Base-by-base conservation (phyloP, 2,797 vertebrate species). In the Leptodactylus fallax region DNA sequence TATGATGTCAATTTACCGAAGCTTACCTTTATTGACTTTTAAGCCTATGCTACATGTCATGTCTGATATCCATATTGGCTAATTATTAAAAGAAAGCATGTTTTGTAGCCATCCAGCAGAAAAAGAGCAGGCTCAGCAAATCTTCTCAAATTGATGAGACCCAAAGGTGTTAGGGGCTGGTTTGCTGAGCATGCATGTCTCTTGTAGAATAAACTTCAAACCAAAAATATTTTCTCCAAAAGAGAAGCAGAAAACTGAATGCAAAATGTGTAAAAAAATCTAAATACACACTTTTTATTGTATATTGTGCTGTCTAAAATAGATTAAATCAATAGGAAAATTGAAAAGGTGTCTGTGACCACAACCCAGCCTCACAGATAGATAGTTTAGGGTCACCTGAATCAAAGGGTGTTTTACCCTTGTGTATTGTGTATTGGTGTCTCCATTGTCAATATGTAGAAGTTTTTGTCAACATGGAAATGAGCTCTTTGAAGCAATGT, bases 81-180 rank as follows among this genome's bases (percentile, higher is more conserved):
- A 79, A 76, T 76, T 76, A 76, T 51, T 19, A 56, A 79, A 27
- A 27, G 14, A 56, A 16, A 4, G 7, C 2, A 79, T 17, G 36
- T 56, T 49, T 56, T 79, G 13, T 13, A 56, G 51, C 77, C 27
- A 25, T 7, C n/a, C 25, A 79, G 53, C 77, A 79, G 13, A 79
- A 27, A 74, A 49, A 79, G n/a, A 27, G 77, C 77, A 79, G 47
- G 8, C 17, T 79, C 77, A 79, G 77, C 77, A 79, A 76, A 76
- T 78, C 23, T 56, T 58, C 53, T 53, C 77, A 58, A 56, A 79
- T 14, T 79, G 77, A 79, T 79, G 77, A 79, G 77, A 79, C 77
- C 77, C 77, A 79, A 79, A 79, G 77, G 77, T 79, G 77, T 56
- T 56, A 56, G 23, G 77, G 51, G 77, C 77, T 56, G 53, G 10